phyloP scores from a whole-genome alignment of 2,797 vertebrate species.

The Distichodus sexfasciatus region DNA sequence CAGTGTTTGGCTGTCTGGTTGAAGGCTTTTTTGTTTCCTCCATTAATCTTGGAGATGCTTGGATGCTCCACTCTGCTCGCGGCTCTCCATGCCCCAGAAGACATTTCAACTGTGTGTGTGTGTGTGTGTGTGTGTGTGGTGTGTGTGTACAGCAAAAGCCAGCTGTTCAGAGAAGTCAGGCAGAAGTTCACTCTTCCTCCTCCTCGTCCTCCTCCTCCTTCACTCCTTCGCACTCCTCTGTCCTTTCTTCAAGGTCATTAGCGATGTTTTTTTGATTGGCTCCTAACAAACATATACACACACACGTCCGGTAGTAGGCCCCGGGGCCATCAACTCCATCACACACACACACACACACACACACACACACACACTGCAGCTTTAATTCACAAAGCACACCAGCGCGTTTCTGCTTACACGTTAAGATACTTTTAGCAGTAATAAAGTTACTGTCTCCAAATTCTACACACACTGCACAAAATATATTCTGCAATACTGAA shows the following conservation, averaged over 20 bases:
- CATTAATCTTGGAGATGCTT: conserved; percentile 3
- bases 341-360: background rate
- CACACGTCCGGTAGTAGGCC: background rate
- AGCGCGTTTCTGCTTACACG: background rate
- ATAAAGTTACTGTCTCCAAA: too few species aligned
- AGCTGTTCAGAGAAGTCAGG: conserved; percentile 27
- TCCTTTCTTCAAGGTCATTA: conserved; percentile 12
- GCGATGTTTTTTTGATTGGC: background rate
- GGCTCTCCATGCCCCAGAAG: background rate
- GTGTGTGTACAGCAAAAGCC: background rate
- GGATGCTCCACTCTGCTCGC: background rate
- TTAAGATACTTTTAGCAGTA: too few species aligned
- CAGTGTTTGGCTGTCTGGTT: background rate
- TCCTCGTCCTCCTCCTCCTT: background rate
- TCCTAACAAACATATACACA: background rate
- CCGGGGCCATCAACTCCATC: too few species aligned
- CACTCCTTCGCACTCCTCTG: too few species aligned
- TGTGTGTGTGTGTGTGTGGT: conserved; percentile 30
- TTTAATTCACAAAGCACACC: background rate
- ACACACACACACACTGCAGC: background rate
- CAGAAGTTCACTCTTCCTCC: background rate
- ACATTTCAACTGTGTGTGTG: conserved; percentile 13
- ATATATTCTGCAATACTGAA: too few species aligned
- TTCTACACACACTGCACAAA: too few species aligned
- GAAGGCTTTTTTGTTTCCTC: conserved; percentile 2